These are phyloP conservation scores for Drosophila lini DNA, from an alignment of 1,140 invertebrate genomes.

Conservation along the genomic window DNA sequence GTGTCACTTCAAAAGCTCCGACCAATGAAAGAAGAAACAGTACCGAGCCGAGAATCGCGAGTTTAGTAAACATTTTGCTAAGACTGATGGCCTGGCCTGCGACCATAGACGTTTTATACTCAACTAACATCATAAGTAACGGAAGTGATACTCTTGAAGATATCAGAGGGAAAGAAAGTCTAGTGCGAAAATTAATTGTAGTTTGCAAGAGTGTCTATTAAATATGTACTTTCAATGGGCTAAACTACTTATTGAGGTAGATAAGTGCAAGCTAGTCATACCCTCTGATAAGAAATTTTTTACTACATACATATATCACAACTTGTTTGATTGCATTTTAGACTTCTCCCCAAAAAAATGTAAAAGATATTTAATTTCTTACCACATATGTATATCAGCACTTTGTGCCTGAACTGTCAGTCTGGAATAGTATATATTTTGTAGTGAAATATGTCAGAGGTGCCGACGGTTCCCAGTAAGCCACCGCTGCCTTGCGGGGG, in stretches of 20 bases:
- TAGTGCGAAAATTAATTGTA: not conserved
- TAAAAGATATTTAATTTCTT: too few relatives aligned
- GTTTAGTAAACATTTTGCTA: not conserved
- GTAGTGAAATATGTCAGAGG: slow-evolving; percentile 5
- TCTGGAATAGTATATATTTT: slow-evolving; percentile 18
- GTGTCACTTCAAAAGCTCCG: not conserved
- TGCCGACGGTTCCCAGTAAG: not conserved
- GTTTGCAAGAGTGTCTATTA: not conserved
- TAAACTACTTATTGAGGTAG: too few relatives aligned
- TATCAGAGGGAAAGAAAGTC: not conserved
- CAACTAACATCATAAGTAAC: not conserved
- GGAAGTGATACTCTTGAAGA: not conserved
- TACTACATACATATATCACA: too few relatives aligned
- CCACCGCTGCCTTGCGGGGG: slow-evolving; percentile 32
- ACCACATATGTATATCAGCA: too few relatives aligned
- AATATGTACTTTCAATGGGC: not conserved
- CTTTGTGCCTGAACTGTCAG: not conserved
- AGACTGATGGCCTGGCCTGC: too few relatives aligned
- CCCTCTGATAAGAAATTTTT: too few relatives aligned
- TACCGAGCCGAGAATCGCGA: not conserved
- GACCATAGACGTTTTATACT: not conserved
- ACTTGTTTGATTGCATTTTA: too few relatives aligned
- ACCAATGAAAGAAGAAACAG: not conserved
- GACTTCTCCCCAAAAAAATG: too few relatives aligned
- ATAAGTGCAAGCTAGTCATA: not conserved